Evolutionary conservation across 2,888 invertebrate species (phyloP).

Genomic region (Amblyjoppa fuscipennis): DNA sequence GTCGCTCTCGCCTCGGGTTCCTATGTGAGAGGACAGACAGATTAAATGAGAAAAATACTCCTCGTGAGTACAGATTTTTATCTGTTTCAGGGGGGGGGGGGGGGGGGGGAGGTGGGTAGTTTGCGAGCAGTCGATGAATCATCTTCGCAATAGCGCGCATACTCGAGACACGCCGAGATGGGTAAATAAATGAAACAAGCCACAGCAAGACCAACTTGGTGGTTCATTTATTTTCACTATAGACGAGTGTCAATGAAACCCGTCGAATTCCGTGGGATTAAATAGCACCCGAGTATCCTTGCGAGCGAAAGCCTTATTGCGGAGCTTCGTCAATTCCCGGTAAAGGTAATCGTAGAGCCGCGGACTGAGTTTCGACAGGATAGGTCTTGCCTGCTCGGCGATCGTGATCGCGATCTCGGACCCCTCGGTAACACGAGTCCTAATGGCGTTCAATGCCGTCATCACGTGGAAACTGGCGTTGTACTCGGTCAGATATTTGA

Average conservation of each 20-base stretch:
- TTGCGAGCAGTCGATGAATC: conserved; percentile 56
- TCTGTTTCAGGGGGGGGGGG: conserved; percentile 20
- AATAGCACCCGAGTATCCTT: neutral
- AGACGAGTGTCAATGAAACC: neutral
- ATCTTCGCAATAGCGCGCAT: conserved; percentile 47
- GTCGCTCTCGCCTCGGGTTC: conserved; percentile 69
- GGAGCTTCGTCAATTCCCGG: conserved; percentile 14
- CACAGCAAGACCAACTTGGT: neutral
- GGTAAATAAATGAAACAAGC: conserved; percentile 37
- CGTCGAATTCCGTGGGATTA: neutral
- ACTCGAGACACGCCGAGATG: conserved; percentile 1
- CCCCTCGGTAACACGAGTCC: conserved; percentile 38
- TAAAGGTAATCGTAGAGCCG: conserved; percentile 25
- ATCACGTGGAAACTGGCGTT: conserved; percentile 27
- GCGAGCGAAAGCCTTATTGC: neutral
- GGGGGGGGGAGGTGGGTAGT: too few relatives aligned
- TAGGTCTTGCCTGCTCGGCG: neutral
- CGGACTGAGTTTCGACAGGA: conserved; percentile 7
- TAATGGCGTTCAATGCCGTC: conserved; percentile 51
- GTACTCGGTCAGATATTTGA: conserved; percentile 24
- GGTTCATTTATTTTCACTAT: conserved; percentile 4
- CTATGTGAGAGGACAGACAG: conserved; percentile 59
- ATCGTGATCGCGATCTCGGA: conserved; percentile 50
- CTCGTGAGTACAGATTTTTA: conserved; percentile 67
- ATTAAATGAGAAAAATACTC: conserved; percentile 50